Evolutionary conservation across 2,113 vertebrate genomes (phyloP).

Genomic region (Pelecanoides urinatrix): DNA sequence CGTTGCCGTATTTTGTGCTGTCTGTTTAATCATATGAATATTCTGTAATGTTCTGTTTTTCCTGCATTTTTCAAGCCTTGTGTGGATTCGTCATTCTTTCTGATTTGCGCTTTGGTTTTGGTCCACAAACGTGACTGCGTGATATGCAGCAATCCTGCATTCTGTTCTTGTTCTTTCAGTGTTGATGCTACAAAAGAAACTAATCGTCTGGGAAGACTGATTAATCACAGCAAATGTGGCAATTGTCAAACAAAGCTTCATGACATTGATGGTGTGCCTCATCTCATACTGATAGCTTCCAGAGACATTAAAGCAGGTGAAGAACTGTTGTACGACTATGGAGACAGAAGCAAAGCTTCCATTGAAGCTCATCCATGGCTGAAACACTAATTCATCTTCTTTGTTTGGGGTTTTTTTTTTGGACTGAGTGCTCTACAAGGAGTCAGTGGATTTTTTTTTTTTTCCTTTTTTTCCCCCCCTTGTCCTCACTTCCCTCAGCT

Average conservation of each 20-base stretch:
- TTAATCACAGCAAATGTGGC: constrained; percentile 95
- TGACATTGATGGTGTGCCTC: constrained; percentile 84
- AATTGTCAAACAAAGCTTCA: constrained; percentile 95
- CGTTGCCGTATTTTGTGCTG: not conserved
- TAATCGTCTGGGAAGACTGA: constrained; percentile 84
- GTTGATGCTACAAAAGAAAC: constrained; percentile 93
- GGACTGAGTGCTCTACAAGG: constrained; percentile 54
- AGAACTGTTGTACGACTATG: constrained; percentile 95
- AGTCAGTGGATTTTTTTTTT: constrained; percentile 18
- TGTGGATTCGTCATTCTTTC: not conserved
- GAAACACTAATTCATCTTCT: constrained; percentile 77
- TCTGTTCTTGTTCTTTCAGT: constrained; percentile 62
- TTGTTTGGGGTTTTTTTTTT: not conserved
- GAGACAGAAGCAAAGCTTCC: constrained; percentile 90
- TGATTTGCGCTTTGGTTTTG: not conserved
- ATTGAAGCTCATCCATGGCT: constrained; percentile 91
- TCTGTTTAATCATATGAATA: not conserved
- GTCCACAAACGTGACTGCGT: accelerated
- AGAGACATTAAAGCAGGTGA: constrained; percentile 86
- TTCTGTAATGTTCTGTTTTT: not conserved
- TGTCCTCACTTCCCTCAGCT: constrained; percentile 26
- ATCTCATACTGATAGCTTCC: constrained; percentile 92
- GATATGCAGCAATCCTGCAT: not conserved
- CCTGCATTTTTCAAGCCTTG: not conserved
- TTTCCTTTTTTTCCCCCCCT: too few species aligned